phyloP scores from a whole-genome alignment of 2,888 invertebrate genomes.

The Hydrotaea cyrtoneurina region DNA sequence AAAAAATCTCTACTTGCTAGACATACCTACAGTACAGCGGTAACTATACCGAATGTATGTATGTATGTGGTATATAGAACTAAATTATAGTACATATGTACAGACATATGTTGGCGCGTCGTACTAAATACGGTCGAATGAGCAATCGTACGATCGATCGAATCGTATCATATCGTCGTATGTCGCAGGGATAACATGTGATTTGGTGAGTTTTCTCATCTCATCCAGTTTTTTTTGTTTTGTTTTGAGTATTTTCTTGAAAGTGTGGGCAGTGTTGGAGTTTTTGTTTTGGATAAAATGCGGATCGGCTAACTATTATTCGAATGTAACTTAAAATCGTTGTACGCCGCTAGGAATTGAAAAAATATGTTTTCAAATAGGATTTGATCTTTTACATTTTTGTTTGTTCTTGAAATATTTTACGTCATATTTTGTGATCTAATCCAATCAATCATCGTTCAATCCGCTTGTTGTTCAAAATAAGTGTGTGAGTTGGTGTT shows the following conservation, averaged over 20 bases:
- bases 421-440: not conserved
- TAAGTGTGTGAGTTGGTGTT: not conserved
- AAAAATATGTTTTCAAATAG: conserved; percentile 37
- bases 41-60: not conserved
- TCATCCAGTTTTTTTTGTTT: not conserved
- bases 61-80: conserved; percentile 23
- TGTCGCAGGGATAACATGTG: not conserved
- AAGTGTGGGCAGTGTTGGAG: not conserved
- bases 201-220: no score
- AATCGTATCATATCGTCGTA: not conserved
- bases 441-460: not conserved
- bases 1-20: conserved; percentile 30
- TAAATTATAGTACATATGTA: conserved; percentile 38
- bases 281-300: not conserved
- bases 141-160: not conserved
- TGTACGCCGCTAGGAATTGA: conserved; percentile 19
- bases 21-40: conserved; percentile 12
- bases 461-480: not conserved
- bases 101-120: conserved; percentile 29
- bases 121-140: not conserved
- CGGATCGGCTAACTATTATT: not conserved
- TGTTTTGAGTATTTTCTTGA: not conserved
- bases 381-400: not conserved
- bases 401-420: not conserved
- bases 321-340: conserved; percentile 13